Base-by-base conservation (phyloP, 64 coral and sea anemone genomes). In the Actinia equina region DNA sequence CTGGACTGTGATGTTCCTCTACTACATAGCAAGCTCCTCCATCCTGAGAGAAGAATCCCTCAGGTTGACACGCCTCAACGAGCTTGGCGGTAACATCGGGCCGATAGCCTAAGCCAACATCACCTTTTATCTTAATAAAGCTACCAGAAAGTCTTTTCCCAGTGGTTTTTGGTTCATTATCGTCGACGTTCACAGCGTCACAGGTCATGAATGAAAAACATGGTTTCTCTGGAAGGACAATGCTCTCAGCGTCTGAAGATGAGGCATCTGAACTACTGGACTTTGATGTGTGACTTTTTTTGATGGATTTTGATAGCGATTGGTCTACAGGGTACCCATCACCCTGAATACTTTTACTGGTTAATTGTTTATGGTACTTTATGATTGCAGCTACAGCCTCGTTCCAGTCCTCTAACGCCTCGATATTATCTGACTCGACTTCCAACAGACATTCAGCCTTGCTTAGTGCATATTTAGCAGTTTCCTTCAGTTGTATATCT, bases 1-100 rank as follows among this genome's bases (percentile, higher is more conserved):
- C 95, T 19, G 90, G 86, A 45, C 90, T 92, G 44, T 90, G 90
- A 13, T 80, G 89, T 71, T 98, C 92, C 44, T 86, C 92, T 37
- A 94, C 19, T 19, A 89, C 77, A 26, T 85, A 93, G 11, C 89
- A 89, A 1, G 83, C 27, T 5, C 93, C 27, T 5, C 93, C 86
- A 15, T 77, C 80, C 2, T 56, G 17, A 19, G 85, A 60, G 0
- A 54, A 88, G 22, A 86, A 88, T 6, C 84, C 86, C 55, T 74
- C 57, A 19, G 95, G 92, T 81, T 89, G 92, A 11, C 95, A 98
- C 71, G 89, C 80, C 67, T 98, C 87, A 42, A 98, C 89, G 17
- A 98, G 86, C 52, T 90, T 77, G 6, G 89, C 89, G n/a, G 92
- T 93, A 23, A 85, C 59, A 43, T 85, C 59, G 3, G 44, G 22